Percentiles rank a stretch among this genome's conserved stretches.
phyloP scores from a whole-genome alignment of 2,113 vertebrate genomes.

The Coreoperca whiteheadi region DNA sequence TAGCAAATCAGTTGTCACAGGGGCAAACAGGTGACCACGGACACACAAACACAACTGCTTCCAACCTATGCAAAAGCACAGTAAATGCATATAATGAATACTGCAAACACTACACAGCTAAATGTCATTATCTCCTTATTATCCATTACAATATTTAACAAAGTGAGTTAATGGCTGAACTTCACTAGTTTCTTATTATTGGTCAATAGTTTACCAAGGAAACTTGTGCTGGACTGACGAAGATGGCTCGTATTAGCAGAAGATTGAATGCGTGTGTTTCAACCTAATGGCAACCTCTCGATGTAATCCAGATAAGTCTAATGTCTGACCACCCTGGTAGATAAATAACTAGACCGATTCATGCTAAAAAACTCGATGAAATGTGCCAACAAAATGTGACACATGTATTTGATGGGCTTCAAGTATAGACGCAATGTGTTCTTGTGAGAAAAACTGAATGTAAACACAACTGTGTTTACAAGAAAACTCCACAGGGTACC shows the following conservation, averaged over 20 bases:
- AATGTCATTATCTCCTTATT: not conserved
- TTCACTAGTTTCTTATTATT: not conserved
- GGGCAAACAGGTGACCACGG: not conserved
- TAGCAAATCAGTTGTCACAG: not conserved
- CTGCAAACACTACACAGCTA: not conserved
- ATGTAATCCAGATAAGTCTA: constrained; percentile 5
- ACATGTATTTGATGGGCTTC: not conserved
- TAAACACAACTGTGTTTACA: constrained; percentile 7
- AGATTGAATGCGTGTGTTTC: not conserved
- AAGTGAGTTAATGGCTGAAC: not conserved
- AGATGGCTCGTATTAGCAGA: not conserved
- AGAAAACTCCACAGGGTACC: not conserved
- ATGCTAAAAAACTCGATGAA: not conserved
- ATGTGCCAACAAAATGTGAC: too few species aligned
- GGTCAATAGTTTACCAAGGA: not conserved
- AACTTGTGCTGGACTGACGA: not conserved
- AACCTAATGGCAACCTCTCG: not conserved
- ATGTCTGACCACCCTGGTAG: not conserved
- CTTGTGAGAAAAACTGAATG: not conserved
- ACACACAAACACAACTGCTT: not conserved
- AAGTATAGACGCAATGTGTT: not conserved
- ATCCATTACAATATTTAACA: not conserved
- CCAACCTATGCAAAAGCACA: not conserved
- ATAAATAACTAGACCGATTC: not conserved
- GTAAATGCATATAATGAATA: not conserved